A percentile compares a stretch with the other conserved stretches of the same genome.
Conservation (phyloP, 1,140 invertebrate genomes). For the Conus betulinus region DNA sequence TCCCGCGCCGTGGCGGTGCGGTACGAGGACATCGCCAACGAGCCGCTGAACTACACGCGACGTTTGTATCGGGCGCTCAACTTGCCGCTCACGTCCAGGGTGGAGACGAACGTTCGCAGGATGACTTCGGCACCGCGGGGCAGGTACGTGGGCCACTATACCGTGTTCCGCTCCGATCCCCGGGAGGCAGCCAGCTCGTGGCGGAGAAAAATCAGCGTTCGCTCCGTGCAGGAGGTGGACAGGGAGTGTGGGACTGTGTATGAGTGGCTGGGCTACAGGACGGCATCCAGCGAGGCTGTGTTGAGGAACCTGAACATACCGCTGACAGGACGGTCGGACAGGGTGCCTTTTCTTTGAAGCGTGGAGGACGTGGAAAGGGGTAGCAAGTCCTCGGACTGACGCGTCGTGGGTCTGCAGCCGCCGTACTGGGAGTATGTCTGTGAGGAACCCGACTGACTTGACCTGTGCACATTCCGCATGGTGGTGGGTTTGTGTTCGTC, state of each 20-base stretch:
- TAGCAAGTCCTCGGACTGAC: no score
- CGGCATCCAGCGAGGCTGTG: not conserved
- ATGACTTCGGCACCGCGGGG: not conserved
- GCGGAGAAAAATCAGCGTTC: not conserved
- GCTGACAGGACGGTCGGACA: not conserved
- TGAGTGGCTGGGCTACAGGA: constrained; percentile 21
- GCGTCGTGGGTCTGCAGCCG: no score
- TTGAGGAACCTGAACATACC: constrained; percentile 12
- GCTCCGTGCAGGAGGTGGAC: not conserved
- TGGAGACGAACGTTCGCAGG: not conserved
- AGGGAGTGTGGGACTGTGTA: constrained; percentile 6
- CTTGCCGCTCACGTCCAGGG: not conserved
- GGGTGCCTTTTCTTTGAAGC: not conserved
- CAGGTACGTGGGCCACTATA: not conserved
- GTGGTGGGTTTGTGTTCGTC: no score
- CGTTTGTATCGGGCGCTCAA: constrained; percentile 24
- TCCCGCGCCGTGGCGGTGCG: constrained; percentile 9
- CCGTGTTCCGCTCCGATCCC: constrained; percentile 22
- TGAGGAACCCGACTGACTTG: no score
- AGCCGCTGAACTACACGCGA: constrained; percentile 1
- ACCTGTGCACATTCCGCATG: no score
- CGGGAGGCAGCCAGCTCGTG: not conserved
- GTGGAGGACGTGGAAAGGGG: no score
- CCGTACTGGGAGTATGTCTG: no score
- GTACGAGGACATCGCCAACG: constrained; percentile 27